Evolutionary conservation across 2,113 vertebrate species (phyloP), one percentile per base, ranked within the genome.

Genomic region (Callithrix jacchus): DNA sequence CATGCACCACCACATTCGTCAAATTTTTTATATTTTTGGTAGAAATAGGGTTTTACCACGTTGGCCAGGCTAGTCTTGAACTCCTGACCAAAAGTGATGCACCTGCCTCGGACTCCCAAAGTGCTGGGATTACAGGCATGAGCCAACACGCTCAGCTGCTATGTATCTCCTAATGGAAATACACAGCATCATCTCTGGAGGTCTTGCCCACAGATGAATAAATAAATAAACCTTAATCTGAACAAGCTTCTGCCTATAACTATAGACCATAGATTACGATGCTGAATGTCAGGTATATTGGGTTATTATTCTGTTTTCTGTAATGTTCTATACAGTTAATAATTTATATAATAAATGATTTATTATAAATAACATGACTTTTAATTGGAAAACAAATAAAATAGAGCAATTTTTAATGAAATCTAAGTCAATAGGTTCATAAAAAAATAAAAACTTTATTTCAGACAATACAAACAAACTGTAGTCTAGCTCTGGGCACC

Each of bases 331-430:
- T 8, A 49, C n/a, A 21, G 56, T 80, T 54, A 37, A 58, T 0
- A 93, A 74, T 87, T 81, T 81, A 83, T 68, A 20, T 40, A 30
- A 61, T 45, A 27, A 85, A 93, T 37, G 14, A 9, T 89, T 79
- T 61, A 47, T 80, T 81, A 85, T 40, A 96, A 70, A 45, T 54
- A 80, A 52, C 27, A 66, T 45, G 11, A 23, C 27, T 76, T 68
- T 80, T 89, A 56, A 58, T 93, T 93, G 86, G 47, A 89, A 96
- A 96, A 92, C 16, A 82, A 90, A 40, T 89, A 68, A 73, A 92
- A 47, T 47, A 27, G 17, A 81, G 73, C 5, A 40, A 13, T 56
- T 66, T 79, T 71, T 82, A 77, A 20, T 8, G 35, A 90, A 80
- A 56, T 90, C 74, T 32, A 86, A 56, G 86, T 64, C 11, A 49